A percentile compares a stretch with the other conserved stretches of the same genome.
phyloP scores from a whole-genome alignment of 1,140 invertebrate genomes.

The Armadillidium nasatum region DNA sequence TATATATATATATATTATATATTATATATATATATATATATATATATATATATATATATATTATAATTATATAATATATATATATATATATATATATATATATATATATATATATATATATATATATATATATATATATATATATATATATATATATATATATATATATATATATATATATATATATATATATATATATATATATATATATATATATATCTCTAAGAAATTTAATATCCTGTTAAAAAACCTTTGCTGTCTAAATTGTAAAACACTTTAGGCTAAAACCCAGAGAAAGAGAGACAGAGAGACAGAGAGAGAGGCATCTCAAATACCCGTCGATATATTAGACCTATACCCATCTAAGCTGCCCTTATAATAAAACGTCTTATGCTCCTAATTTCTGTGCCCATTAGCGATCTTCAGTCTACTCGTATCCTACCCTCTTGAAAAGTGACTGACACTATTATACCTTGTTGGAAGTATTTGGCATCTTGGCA shows the following conservation, averaged over 20 bases:
- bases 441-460: constrained; percentile 7
- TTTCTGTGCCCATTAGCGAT: constrained; percentile 6
- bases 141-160: too few species aligned
- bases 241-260: too few species aligned
- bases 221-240: too few species aligned
- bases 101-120: not conserved
- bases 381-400: not conserved
- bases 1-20: not conserved
- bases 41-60: not conserved
- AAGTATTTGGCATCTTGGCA: not conserved
- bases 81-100: constrained; percentile 15
- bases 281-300: too few species aligned
- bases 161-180: too few species aligned
- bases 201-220: too few species aligned
- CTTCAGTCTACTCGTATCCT: not conserved
- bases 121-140: constrained; percentile 7
- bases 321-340: too few species aligned
- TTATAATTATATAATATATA: not conserved
- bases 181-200: too few species aligned
- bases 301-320: too few species aligned
- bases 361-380: not conserved
- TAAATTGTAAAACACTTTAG: too few species aligned
- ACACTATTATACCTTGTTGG: not conserved
- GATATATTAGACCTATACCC: too few species aligned
- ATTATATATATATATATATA: not conserved